Evolutionary conservation across 1,140 invertebrate genomes (phyloP), one percentile per base, ranked within the genome.

Genomic region (Ptiloglossa arizonensis): DNA sequence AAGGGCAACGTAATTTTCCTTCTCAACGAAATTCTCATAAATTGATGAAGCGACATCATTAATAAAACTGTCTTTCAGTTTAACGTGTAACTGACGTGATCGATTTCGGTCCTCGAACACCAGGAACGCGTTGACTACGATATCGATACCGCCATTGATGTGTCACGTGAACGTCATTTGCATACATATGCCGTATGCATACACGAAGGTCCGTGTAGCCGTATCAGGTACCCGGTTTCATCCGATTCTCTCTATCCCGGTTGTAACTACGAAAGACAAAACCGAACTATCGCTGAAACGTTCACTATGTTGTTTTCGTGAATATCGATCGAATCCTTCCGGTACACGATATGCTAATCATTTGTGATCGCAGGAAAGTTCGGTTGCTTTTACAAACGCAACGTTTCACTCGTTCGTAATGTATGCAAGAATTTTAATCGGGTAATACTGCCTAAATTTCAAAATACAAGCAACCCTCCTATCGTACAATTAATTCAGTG

Each of bases 131-230:
- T 41, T 41, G 8, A 41, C 41, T 41, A 2, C 35, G 62, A 56
- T 56, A 74, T 67, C 71, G 35, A 74, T 74, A 41, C 38, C 17
- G n/a, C 9, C 15, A 56, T 74, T 46, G 19, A 44, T 24, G n/a
- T 74, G 62, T 74, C 60, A 35, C 48, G 41, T 27, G 5, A 44
- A 67, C 62, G 48, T 67, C 71, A 67, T 74, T 67, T 54, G 24
- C 27, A 44, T 44, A 19, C 8, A 17, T 8, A 19, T 22, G 2
- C 0, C 27, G n/a, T 59, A 17, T 32, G 15, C n/a, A 32, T 8
- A 52, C 46, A 17, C 29, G 17, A 27, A 66, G 50, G n/a, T 11
- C 48, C 8, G 19, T 4, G 32, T 32, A 1, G n/a, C 41, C n/a
- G n/a, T 72, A 72, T 57, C 57, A 35, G 15, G 5, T 35, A 29